These are phyloP conservation scores for Oscheius myriophilus DNA, from an alignment of 2,888 invertebrate genomes.

Conservation along the genomic window DNA sequence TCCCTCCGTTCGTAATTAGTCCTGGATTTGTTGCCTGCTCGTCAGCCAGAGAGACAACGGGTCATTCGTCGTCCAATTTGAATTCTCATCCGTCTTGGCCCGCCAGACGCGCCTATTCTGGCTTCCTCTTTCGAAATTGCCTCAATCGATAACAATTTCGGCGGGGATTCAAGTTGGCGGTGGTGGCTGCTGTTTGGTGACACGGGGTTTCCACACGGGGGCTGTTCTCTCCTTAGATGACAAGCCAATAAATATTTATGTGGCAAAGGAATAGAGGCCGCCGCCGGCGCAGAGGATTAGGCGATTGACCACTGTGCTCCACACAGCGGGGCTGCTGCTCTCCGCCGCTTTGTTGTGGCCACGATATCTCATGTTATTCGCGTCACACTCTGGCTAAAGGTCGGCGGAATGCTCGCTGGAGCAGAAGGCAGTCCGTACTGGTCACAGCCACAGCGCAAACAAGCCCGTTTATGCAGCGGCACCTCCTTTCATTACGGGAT, in stretches of 20 bases:
- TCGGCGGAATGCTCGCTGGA: too few species aligned
- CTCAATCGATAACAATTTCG: not conserved
- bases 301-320: slow-evolving; percentile 1
- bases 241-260: slow-evolving; percentile 29
- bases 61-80: slow-evolving; percentile 12
- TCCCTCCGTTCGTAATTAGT: slow-evolving; percentile 22
- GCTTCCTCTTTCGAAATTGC: slow-evolving; percentile 5
- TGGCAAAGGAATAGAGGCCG: not conserved
- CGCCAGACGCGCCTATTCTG: not conserved
- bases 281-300: slow-evolving; percentile 4
- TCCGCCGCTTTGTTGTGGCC: not conserved
- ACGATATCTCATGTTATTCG: not conserved
- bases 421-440: too few species aligned
- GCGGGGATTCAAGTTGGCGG: slow-evolving; percentile 4
- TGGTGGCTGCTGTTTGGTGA: too few species aligned
- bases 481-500: too few species aligned
- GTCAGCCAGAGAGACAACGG: slow-evolving; percentile 15
- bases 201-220: not conserved
- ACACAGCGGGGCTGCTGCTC: not conserved
- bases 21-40: slow-evolving; percentile 22
- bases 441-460: too few species aligned
- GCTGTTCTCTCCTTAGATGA: slow-evolving; percentile 12
- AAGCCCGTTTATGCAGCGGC: too few species aligned
- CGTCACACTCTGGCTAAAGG: too few species aligned
- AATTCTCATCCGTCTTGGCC: slow-evolving; percentile 19